These are phyloP conservation scores for Thunnus maccoyii DNA, from an alignment of 2,113 vertebrate genomes.

Conservation along the genomic window DNA sequence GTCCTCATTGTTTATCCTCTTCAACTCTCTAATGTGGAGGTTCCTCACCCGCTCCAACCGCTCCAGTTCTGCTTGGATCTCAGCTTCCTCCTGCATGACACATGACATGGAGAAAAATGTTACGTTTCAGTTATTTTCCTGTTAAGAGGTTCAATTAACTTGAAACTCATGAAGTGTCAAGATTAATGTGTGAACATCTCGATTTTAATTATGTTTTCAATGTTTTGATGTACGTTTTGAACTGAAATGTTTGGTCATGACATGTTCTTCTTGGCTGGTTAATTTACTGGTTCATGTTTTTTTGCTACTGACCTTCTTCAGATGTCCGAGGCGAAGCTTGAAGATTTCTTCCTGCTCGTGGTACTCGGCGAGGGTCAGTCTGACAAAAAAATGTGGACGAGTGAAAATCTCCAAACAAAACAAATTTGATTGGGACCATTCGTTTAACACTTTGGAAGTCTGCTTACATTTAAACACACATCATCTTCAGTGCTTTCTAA, in stretches of 20 bases:
- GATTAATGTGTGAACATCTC: not conserved
- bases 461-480: not conserved
- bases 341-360: slow-evolving; percentile 99
- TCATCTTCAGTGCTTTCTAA: no score
- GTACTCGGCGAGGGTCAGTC: slow-evolving; percentile 97
- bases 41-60: slow-evolving; percentile 97
- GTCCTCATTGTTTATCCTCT: slow-evolving; percentile 99
- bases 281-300: not conserved
- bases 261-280: not conserved
- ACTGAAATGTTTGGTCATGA: not conserved
- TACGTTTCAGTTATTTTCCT: not conserved
- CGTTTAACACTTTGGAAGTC: not conserved
- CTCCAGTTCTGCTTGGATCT: slow-evolving; percentile 98
- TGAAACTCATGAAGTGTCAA: no score
- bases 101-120: not conserved
- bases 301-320: slow-evolving; percentile 91
- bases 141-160: no score
- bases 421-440: no score
- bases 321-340: slow-evolving; percentile 97
- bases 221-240: not conserved
- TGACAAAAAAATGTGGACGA: slow-evolving; percentile 75
- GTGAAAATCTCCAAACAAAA: not conserved
- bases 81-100: slow-evolving; percentile 92
- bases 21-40: slow-evolving; percentile 99
- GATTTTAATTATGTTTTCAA: not conserved